Percentiles rank a stretch among this genome's conserved stretches.
Evolutionary conservation across 1,140 invertebrate genomes (phyloP).

Genomic region (Aphidius gifuensis): DNA sequence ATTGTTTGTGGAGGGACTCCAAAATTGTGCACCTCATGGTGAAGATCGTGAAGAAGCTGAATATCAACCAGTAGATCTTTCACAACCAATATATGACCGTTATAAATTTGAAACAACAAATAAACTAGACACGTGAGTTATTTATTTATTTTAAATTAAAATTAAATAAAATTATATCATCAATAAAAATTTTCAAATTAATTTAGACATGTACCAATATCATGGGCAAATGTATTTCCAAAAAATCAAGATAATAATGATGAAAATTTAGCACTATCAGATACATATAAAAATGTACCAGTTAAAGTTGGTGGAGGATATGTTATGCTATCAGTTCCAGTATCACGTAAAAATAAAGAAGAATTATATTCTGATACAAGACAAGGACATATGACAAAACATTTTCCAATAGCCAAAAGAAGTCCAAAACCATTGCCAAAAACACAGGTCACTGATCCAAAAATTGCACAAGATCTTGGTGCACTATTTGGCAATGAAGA

Average conservation of each 20-base stretch:
- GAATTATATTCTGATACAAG: too few species aligned
- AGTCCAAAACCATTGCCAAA: constrained; percentile 40
- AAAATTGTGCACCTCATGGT: constrained; percentile 25
- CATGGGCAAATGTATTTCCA: constrained; percentile 28
- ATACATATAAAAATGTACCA: too few species aligned
- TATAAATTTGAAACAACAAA: constrained; percentile 30
- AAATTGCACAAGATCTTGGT: constrained; percentile 48
- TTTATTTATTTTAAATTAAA: too few species aligned
- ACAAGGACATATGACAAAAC: constrained; percentile 33
- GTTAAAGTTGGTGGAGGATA: too few species aligned
- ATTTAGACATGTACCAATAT: constrained; percentile 22
- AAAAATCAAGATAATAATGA: constrained; percentile 26
- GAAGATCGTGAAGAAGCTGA: constrained; percentile 29
- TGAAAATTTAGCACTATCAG: constrained; percentile 23
- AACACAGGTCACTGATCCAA: constrained; percentile 42
- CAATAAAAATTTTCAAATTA: constrained; percentile 12
- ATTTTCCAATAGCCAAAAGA: constrained; percentile 44
- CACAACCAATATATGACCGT: constrained; percentile 31
- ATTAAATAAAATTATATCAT: too few species aligned
- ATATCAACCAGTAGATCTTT: constrained; percentile 27
- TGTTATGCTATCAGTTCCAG: too few species aligned
- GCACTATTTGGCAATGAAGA: constrained; percentile 42
- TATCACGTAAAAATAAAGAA: too few species aligned
- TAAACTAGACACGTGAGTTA: constrained; percentile 30
- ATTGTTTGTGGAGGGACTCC: constrained; percentile 32